A percentile compares a stretch with the other conserved stretches of the same genome.
Conservation (phyloP, 2,797 vertebrate genomes). For the Enteromius treurensis region DNA sequence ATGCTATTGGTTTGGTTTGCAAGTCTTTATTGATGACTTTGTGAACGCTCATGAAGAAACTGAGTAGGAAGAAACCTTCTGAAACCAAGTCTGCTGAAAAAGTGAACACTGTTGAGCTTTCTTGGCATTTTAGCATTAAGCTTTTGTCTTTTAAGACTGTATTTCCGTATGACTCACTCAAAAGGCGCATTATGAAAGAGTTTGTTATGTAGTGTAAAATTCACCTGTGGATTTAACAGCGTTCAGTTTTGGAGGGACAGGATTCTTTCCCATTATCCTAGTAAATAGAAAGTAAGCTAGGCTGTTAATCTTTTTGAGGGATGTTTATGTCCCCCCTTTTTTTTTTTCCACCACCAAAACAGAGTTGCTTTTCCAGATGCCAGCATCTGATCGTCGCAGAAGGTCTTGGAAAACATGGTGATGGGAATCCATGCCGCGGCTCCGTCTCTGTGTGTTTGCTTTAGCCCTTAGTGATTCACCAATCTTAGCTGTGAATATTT, state of each 20-base stretch:
- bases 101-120: neutral
- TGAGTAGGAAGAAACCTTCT: neutral
- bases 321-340: conserved; percentile 22
- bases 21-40: neutral
- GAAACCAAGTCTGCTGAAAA: neutral
- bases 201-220: neutral
- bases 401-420: conserved; percentile 62
- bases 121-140: neutral
- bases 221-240: neutral
- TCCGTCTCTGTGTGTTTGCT: conserved; percentile 70
- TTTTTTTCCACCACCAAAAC: conserved; percentile 2
- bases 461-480: conserved; percentile 68
- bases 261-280: conserved; percentile 7
- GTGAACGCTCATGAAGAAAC: neutral
- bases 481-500: conserved; percentile 75
- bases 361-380: conserved; percentile 51
- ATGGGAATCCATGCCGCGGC: conserved; percentile 61
- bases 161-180: neutral
- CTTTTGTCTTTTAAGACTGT: neutral
- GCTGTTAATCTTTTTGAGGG: conserved; percentile 13
- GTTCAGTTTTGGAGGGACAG: neutral
- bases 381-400: conserved; percentile 58
- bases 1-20: neutral
- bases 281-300: conserved; percentile 29
- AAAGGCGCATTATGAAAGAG: neutral